These are phyloP conservation scores for Hermaeophaga mercurialis DNA, from an alignment of 2,888 invertebrate species.

Conservation along the genomic window DNA sequence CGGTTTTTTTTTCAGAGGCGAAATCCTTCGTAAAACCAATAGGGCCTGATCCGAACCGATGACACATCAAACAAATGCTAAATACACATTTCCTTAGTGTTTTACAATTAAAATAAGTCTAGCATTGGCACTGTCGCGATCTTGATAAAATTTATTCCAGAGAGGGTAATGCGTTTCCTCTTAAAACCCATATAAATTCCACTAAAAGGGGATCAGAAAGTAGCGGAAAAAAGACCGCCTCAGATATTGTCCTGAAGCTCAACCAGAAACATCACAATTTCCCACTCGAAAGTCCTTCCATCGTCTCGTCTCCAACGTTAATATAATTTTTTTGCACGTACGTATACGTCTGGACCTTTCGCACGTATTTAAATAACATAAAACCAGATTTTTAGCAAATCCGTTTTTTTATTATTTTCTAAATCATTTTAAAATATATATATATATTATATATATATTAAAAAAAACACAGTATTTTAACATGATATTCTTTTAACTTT, in stretches of 20 bases:
- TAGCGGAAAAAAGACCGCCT: conserved; percentile 29
- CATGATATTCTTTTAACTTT: too few species aligned
- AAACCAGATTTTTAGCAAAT: too few species aligned
- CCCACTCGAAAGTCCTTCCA: neutral
- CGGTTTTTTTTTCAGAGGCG: too few species aligned
- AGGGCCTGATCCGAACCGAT: conserved; percentile 7
- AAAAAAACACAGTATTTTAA: too few species aligned
- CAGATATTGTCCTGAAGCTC: conserved; percentile 29
- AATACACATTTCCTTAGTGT: conserved; percentile 26
- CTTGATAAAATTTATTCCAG: conserved; percentile 25
- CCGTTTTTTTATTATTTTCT: too few species aligned
- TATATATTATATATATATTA: too few species aligned
- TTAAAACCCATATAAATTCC: conserved; percentile 27
- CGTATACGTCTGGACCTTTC: too few species aligned
- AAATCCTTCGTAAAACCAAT: conserved; percentile 18
- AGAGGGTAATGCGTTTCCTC: conserved; percentile 35
- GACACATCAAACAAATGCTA: conserved; percentile 31
- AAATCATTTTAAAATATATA: too few species aligned
- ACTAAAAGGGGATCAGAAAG: conserved; percentile 36
- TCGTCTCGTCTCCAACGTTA: neutral
- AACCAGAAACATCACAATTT: conserved; percentile 14
- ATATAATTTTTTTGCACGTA: too few species aligned
- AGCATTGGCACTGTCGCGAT: conserved; percentile 21
- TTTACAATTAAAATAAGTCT: conserved; percentile 38
- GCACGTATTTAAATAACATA: too few species aligned